Conservation (phyloP, 2,113 vertebrate species). For the Coryphaenoides rupestris region DNA sequence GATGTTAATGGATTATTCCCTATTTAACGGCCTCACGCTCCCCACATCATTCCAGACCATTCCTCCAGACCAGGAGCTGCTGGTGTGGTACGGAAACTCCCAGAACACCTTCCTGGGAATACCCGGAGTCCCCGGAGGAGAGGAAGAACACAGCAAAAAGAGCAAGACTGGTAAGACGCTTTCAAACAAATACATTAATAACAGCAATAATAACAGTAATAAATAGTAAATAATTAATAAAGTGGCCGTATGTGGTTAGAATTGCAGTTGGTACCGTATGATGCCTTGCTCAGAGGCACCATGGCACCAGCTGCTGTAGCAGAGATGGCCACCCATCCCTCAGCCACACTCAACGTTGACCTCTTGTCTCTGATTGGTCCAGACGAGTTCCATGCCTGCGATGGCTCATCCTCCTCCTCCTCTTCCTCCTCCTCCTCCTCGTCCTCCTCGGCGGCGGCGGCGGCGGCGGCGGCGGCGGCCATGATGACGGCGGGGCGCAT, state of each 20-base stretch:
- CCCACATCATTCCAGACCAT: constrained; percentile 78
- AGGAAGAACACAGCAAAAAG: constrained; percentile 92
- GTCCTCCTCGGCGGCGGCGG: constrained; percentile 33
- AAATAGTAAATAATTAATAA: too few species aligned
- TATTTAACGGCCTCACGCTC: background rate
- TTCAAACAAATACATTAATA: too few species aligned
- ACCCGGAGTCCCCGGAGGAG: constrained; percentile 88
- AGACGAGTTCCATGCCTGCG: constrained; percentile 89
- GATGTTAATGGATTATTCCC: too few species aligned
- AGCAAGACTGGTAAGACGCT: constrained; percentile 80
- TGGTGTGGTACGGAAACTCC: constrained; percentile 96
- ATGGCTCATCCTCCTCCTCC: constrained; percentile 53
- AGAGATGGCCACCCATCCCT: too few species aligned
- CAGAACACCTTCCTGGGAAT: constrained; percentile 96
- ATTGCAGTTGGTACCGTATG: too few species aligned
- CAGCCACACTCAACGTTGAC: background rate
- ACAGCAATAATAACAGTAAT: too few species aligned
- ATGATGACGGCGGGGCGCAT: constrained; percentile 74
- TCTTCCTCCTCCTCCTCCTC: constrained; percentile 35
- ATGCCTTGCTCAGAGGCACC: too few species aligned
- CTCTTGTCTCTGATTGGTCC: constrained; percentile 13
- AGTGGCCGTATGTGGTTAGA: too few species aligned
- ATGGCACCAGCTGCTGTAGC: too few species aligned
- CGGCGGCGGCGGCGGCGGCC: constrained; percentile 31
- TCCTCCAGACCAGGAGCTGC: constrained; percentile 92